Evolutionary conservation across 2,797 vertebrate species (phyloP).

Genomic region (Poecilia picta): DNA sequence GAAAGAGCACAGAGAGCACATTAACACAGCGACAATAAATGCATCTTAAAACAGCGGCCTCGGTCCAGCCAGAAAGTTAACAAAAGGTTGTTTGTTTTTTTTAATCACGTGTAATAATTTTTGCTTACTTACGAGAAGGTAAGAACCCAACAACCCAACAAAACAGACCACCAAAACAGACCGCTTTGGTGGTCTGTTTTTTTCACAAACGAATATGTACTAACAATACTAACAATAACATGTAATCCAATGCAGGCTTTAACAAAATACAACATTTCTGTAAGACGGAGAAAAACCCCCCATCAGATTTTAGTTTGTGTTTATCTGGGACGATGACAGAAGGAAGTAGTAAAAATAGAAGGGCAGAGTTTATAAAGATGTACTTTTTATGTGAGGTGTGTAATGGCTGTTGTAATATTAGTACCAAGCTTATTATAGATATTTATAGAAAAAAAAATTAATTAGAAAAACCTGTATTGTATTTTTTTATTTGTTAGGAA

Average conservation of each 20-base stretch:
- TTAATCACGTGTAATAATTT: neutral
- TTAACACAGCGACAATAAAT: neutral
- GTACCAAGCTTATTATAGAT: neutral
- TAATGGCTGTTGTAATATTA: neutral
- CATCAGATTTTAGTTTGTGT: neutral
- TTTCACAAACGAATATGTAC: neutral
- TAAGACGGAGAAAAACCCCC: neutral
- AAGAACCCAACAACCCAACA: too few species aligned
- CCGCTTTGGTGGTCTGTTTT: neutral
- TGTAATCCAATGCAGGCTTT: neutral
- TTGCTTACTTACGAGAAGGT: neutral
- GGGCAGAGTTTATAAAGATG: neutral
- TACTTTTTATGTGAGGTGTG: too few species aligned
- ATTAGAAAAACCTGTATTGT: neutral
- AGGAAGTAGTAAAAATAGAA: neutral
- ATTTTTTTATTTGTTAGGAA: neutral
- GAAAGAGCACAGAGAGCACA: slow-evolving; percentile 12
- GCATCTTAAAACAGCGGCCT: neutral
- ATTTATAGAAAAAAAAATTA: neutral
- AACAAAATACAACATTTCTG: neutral
- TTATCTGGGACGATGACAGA: neutral
- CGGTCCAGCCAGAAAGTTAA: neutral
- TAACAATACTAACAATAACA: neutral
- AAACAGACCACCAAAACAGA: too few species aligned
- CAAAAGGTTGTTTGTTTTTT: neutral